Base-by-base conservation (phyloP, 35 echinoderm and acorn worm species). In the Stichopus chloronotus region DNA sequence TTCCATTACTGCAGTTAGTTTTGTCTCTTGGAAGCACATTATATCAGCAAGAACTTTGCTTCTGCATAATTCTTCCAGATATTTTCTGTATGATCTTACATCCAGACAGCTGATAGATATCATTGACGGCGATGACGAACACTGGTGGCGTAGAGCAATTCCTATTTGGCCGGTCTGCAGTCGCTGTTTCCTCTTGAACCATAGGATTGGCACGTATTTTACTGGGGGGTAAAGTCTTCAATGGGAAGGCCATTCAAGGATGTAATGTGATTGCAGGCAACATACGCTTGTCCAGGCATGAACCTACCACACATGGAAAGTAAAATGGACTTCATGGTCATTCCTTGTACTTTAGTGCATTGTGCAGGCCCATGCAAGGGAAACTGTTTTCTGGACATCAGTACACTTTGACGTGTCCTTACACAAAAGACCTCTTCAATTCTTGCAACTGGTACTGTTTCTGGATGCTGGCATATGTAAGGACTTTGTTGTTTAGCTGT, bases 341-440 rank as follows among this genome's bases (percentile, higher is more conserved):
- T 90, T 19, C 88, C 88, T 77, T 90, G 88, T 25, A 90, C 88
- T 24, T 90, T 90, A n/a, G 43, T 90, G 88, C 54, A 90, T 90
- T 52, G 88, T 90, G 52, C 88, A 90, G 74, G 88, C 88, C 71
- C 88, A 90, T 74, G 88, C 43, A 90, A 11, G 53, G 71, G 88
- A 90, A 90, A 90, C 43, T 90, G 88, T 58, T 68, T 88, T 5
- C 84, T 5, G 23, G 84, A 87, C 84, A 87, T 87, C 57, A 61
- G 84, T 5, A 87, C 84, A 87, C 55, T 87, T 25, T 87, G 53
- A 14, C 84, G 53, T 59, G 17, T 61, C 17, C 84, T 56, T 9
- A 87, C 56, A 87, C 84, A 87, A 25, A 87, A 87, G 57, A 87
- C 84, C 13, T 19, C 58, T 30, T 87, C 84, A 87, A 87, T 19